phyloP scores from a whole-genome alignment of 1,140 invertebrate species.

The Parasteatoda tepidariorum region DNA sequence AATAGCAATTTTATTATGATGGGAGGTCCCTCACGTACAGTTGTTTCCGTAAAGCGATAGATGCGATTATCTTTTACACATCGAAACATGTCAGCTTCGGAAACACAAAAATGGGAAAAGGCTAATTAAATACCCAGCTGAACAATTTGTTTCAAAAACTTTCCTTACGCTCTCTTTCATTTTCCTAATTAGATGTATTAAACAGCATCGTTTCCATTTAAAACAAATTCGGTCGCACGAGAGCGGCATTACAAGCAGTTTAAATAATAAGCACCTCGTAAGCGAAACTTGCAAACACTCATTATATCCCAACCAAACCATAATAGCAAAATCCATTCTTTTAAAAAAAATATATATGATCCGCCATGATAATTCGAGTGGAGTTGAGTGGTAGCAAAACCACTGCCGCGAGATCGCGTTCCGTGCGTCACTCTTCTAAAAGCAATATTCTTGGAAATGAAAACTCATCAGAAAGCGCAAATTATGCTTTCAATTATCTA shows the following conservation, averaged over 20 bases:
- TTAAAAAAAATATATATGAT: neutral
- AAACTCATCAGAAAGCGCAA: conserved; percentile 59
- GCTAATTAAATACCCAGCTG: neutral
- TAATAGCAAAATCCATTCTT: conserved; percentile 20
- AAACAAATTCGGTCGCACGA: conserved; percentile 49
- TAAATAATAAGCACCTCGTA: conserved; percentile 58
- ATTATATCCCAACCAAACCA: conserved; percentile 27
- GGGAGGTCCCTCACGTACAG: too few species aligned
- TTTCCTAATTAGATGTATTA: conserved; percentile 52
- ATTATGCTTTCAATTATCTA: conserved; percentile 61
- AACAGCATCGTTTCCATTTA: conserved; percentile 1
- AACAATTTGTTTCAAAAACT: neutral
- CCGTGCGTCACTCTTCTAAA: conserved; percentile 6
- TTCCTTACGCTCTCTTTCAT: conserved; percentile 2
- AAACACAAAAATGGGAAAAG: neutral
- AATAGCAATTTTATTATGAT: too few species aligned
- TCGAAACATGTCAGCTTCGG: too few species aligned
- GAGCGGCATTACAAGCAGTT: conserved; percentile 52
- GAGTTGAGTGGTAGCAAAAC: conserved; percentile 27
- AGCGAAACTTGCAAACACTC: conserved; percentile 38
- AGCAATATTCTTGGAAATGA: conserved; percentile 54
- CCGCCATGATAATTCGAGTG: conserved; percentile 29
- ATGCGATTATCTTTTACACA: too few species aligned
- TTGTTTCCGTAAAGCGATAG: neutral
- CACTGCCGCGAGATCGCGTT: conserved; percentile 1